Percentiles rank a stretch among this genome's conserved stretches.
Conservation (phyloP, 2,113 vertebrate species). For the Pachycephala philippinensis region DNA sequence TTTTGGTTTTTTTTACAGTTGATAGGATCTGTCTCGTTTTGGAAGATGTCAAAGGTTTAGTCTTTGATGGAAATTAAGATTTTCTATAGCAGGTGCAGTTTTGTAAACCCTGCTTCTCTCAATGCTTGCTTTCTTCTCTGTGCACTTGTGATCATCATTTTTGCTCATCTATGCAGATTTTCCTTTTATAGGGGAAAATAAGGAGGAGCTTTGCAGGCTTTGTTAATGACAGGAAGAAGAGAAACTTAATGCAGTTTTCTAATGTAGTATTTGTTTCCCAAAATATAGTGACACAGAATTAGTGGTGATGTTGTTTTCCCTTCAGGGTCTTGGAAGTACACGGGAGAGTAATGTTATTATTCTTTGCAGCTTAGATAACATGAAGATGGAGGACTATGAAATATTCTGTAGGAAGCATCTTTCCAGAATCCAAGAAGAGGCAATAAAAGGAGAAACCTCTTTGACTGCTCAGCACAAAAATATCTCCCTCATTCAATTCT, state of each 20-base stretch:
- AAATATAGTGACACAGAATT: not conserved
- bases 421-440: conserved; percentile 73
- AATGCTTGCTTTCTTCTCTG: not conserved
- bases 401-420: conserved; percentile 81
- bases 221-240: not conserved
- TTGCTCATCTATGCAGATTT: not conserved
- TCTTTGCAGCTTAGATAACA: conserved; percentile 11
- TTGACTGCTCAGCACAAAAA: conserved; percentile 37
- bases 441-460: conserved; percentile 41
- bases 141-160: not conserved
- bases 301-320: not conserved
- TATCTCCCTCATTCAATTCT: conserved; percentile 80
- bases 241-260: not conserved
- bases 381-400: conserved; percentile 89
- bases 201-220: not conserved
- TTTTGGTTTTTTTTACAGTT: too few species aligned
- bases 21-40: not conserved
- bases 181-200: not conserved
- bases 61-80: not conserved
- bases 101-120: not conserved
- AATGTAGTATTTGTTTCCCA: not conserved
- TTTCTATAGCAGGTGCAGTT: not conserved
- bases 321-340: not conserved
- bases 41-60: not conserved
- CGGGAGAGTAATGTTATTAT: not conserved